phyloP scores from a whole-genome alignment of 1,140 invertebrate genomes.

The Drosophila obscura region DNA sequence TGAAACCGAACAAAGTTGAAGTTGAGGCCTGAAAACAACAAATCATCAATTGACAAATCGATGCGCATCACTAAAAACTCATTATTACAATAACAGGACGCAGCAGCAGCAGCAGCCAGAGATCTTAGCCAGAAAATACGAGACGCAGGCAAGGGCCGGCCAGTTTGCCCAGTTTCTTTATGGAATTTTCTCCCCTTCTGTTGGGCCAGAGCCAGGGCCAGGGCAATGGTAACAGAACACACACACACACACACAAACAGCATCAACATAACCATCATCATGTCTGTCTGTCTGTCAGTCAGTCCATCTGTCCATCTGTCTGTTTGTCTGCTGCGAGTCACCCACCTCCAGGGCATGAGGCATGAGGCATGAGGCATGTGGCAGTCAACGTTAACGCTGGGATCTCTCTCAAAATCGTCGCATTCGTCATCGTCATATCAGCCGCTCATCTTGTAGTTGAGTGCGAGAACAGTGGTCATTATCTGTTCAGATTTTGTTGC shows the following conservation, averaged over 20 bases:
- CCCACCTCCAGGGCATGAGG: slow-evolving; percentile 16
- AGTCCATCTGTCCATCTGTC: slow-evolving; percentile 8
- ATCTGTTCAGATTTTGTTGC: slow-evolving; percentile 71
- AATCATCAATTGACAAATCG: slow-evolving; percentile 77
- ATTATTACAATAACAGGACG: slow-evolving; percentile 74
- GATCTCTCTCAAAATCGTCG: slow-evolving; percentile 61
- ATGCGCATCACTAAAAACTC: slow-evolving; percentile 76
- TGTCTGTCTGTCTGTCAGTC: slow-evolving; percentile 4
- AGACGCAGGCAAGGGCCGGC: slow-evolving; percentile 5
- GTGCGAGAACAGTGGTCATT: slow-evolving; percentile 76
- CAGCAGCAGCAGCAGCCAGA: slow-evolving; percentile 14
- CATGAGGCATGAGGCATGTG: slow-evolving; percentile 23
- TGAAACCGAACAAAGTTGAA: slow-evolving; percentile 16
- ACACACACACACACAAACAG: background rate
- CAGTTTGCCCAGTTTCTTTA: slow-evolving; percentile 9
- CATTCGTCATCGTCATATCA: slow-evolving; percentile 77
- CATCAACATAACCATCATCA: slow-evolving; percentile 59
- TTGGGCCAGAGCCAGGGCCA: background rate
- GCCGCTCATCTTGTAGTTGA: slow-evolving; percentile 75
- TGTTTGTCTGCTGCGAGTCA: slow-evolving; percentile 29
- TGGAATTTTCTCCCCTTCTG: slow-evolving; percentile 15
- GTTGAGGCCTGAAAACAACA: slow-evolving; percentile 54
- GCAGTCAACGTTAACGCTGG: slow-evolving; percentile 44
- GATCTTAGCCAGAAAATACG: background rate
- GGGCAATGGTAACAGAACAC: background rate